These are phyloP conservation scores for Siniperca undulata DNA, from an alignment of 2,797 vertebrate genomes.

Conservation along the genomic window DNA sequence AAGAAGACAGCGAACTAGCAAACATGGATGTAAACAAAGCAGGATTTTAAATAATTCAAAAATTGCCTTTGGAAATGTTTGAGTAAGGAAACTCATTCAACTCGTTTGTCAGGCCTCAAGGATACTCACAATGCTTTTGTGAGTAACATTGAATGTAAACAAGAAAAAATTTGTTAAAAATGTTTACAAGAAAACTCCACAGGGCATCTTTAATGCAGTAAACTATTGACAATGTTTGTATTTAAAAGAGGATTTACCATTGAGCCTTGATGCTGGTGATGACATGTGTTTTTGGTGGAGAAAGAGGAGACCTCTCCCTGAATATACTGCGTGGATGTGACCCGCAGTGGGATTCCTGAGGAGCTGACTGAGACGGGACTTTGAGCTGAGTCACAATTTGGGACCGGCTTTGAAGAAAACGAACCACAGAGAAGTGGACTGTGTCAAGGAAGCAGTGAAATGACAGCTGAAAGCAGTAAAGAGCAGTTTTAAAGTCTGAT, in stretches of 20 bases:
- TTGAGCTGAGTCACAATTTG: slow-evolving; percentile 40
- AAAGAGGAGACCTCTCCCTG: neutral
- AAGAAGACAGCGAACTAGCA: neutral
- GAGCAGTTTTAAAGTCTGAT: slow-evolving; percentile 13
- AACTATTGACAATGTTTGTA: neutral
- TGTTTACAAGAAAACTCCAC: too few species aligned
- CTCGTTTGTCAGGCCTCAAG: neutral
- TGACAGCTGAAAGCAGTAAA: slow-evolving; percentile 48
- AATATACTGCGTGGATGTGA: slow-evolving; percentile 1
- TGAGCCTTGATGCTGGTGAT: neutral
- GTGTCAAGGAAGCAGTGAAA: slow-evolving; percentile 34
- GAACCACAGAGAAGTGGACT: slow-evolving; percentile 10
- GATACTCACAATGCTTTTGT: too few species aligned
- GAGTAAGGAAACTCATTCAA: neutral
- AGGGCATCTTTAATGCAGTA: neutral
- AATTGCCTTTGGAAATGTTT: neutral
- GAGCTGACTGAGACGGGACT: slow-evolving; percentile 30
- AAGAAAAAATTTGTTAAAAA: too few species aligned
- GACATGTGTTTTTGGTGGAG: neutral
- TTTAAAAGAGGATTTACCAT: neutral
- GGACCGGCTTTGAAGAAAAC: slow-evolving; percentile 14
- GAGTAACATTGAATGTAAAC: too few species aligned
- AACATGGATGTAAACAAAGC: neutral
- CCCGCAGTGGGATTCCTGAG: slow-evolving; percentile 14
- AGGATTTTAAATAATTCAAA: too few species aligned